Evolutionary conservation across 2,113 vertebrate species (phyloP).

Genomic region (pig (Sus scrofa)): T2T-Sscrofa CM000818.6:72866001-72866500

Average conservation of each 20-base stretch:
- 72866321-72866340: not conserved
- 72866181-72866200: rapidly evolving
- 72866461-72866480: not conserved
- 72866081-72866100: not conserved
- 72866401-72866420: not conserved
- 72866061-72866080: not conserved
- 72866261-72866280: not conserved
- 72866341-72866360: not conserved
- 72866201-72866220: too few species aligned
- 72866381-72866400: not conserved
- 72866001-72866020: not conserved
- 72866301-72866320: not conserved
- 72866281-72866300: not conserved
- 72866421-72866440: constrained; percentile 8
- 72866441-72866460: not conserved
- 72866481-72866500: not conserved
- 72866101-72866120: not conserved
- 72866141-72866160: not conserved
- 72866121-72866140: not conserved
- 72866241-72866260: not conserved
- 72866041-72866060: not conserved
- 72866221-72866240: not conserved
- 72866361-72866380: not conserved
- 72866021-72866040: not conserved
- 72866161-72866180: not conserved